A percentile compares a stretch with the other conserved stretches of the same genome.
Conservation (phyloP, 2,113 vertebrate species). For the Ophiodon elongatus region DNA sequence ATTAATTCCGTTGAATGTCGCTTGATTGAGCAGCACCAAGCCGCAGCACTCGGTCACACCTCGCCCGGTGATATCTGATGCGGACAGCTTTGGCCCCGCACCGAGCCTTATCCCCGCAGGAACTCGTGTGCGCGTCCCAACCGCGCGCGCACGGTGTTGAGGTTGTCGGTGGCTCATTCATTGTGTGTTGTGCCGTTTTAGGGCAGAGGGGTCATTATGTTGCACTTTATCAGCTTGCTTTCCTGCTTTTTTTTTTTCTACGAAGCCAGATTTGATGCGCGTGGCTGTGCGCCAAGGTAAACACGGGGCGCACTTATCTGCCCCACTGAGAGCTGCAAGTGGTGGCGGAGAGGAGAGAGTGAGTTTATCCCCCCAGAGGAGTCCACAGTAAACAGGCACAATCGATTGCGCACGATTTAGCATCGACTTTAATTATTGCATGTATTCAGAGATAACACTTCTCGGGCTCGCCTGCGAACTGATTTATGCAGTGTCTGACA, state of each 20-base stretch:
- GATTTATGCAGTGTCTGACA: conserved; percentile 71
- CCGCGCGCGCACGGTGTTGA: not conserved
- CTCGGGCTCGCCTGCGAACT: conserved; percentile 50
- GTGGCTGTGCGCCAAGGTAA: conserved; percentile 75
- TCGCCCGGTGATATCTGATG: conserved; percentile 62
- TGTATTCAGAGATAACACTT: conserved; percentile 72
- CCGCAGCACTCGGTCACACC: conserved; percentile 53
- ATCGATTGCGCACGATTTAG: conserved; percentile 69
- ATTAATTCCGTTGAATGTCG: conserved; percentile 31
- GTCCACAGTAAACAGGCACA: conserved; percentile 61
- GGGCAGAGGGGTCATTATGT: conserved; percentile 49
- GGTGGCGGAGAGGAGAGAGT: conserved; percentile 40
- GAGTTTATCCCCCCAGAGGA: conserved; percentile 57
- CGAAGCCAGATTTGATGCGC: conserved; percentile 71
- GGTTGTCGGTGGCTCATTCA: not conserved
- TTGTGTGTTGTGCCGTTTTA: conserved; percentile 15
- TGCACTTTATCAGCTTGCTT: conserved; percentile 65
- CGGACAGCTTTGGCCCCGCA: conserved; percentile 61
- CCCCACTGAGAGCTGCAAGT: conserved; percentile 63
- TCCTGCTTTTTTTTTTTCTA: conserved; percentile 44
- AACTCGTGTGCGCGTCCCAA: conserved; percentile 3
- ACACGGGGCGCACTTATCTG: conserved; percentile 72
- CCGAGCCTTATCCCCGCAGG: conserved; percentile 40
- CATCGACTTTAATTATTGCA: conserved; percentile 75
- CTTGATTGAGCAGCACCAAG: conserved; percentile 60